Conservation (phyloP, 2,888 invertebrate species). For the Coenonympha arcania region DNA sequence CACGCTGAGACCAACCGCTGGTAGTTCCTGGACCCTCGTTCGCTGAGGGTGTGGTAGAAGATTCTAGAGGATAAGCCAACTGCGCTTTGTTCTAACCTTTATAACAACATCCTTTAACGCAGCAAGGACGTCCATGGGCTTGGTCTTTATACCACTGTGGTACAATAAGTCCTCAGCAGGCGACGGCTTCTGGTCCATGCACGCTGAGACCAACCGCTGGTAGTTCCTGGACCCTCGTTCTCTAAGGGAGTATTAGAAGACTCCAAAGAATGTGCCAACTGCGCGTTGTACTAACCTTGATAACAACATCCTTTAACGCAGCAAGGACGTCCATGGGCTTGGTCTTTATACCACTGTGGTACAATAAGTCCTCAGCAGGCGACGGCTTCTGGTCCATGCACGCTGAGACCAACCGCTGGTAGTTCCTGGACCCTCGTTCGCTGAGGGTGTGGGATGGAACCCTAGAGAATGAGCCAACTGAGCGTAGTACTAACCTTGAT, state of each 20-base stretch:
- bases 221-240: slow-evolving; percentile 75
- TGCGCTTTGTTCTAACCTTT: slow-evolving; percentile 34
- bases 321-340: slow-evolving; percentile 37
- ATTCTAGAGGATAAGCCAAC: slow-evolving; percentile 84
- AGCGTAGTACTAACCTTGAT: no score
- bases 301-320: slow-evolving; percentile 44
- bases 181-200: slow-evolving; percentile 69
- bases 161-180: slow-evolving; percentile 86
- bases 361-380: slow-evolving; percentile 84
- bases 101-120: slow-evolving; percentile 46
- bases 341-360: slow-evolving; percentile 70
- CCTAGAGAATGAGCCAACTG: slow-evolving; percentile 86
- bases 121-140: slow-evolving; percentile 35
- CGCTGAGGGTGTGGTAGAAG: slow-evolving; percentile 84
- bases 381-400: slow-evolving; percentile 70
- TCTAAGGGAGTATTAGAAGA: slow-evolving; percentile 84
- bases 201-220: slow-evolving; percentile 49
- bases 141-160: slow-evolving; percentile 64
- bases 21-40: slow-evolving; percentile 72
- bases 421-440: slow-evolving; percentile 75
- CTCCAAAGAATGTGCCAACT: slow-evolving; percentile 82
- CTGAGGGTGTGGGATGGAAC: slow-evolving; percentile 85
- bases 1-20: slow-evolving; percentile 52
- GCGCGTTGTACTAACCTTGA: slow-evolving; percentile 36
- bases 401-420: slow-evolving; percentile 48